These are phyloP conservation scores for Hoplostethus atlanticus DNA, from an alignment of 2,797 vertebrate species.

Conservation along the genomic window DNA sequence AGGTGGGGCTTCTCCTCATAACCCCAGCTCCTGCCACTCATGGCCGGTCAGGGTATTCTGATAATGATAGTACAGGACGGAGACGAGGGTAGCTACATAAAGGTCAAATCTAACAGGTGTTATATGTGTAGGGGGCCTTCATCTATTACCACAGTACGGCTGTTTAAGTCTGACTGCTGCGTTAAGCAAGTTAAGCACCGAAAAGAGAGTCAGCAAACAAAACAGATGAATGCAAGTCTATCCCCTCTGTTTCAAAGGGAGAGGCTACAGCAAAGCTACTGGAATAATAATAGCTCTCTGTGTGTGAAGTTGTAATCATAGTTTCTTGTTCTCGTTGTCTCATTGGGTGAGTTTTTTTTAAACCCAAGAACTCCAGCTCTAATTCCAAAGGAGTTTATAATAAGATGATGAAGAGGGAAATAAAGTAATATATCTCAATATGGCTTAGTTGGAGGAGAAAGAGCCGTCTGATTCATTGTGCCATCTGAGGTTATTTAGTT, in stretches of 20 bases:
- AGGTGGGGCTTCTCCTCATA: too few species aligned
- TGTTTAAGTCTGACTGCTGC: slow-evolving; percentile 25
- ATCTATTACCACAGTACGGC: slow-evolving; percentile 19
- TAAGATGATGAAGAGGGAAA: slow-evolving; percentile 19
- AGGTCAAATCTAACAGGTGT: neutral
- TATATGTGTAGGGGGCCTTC: slow-evolving; percentile 11
- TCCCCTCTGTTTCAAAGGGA: slow-evolving; percentile 27
- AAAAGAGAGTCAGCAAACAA: slow-evolving; percentile 47
- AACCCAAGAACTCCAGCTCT: slow-evolving; percentile 28
- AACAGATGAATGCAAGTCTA: slow-evolving; percentile 23
- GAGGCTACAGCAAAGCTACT: slow-evolving; percentile 5
- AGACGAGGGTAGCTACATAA: neutral
- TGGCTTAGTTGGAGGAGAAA: slow-evolving; percentile 39
- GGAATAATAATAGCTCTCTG: slow-evolving; percentile 39
- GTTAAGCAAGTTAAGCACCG: neutral
- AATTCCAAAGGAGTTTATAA: slow-evolving; percentile 42
- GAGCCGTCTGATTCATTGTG: slow-evolving; percentile 49
- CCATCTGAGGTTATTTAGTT: slow-evolving; percentile 63
- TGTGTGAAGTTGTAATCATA: slow-evolving; percentile 22
- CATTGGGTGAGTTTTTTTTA: slow-evolving; percentile 10
- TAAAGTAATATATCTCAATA: slow-evolving; percentile 49
- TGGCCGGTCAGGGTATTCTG: neutral
- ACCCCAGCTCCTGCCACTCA: too few species aligned
- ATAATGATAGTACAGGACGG: neutral
- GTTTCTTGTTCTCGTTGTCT: slow-evolving; percentile 4